Evolutionary conservation across 2,113 vertebrate species (phyloP).

Genomic region (Hypomesus transpacificus): DNA sequence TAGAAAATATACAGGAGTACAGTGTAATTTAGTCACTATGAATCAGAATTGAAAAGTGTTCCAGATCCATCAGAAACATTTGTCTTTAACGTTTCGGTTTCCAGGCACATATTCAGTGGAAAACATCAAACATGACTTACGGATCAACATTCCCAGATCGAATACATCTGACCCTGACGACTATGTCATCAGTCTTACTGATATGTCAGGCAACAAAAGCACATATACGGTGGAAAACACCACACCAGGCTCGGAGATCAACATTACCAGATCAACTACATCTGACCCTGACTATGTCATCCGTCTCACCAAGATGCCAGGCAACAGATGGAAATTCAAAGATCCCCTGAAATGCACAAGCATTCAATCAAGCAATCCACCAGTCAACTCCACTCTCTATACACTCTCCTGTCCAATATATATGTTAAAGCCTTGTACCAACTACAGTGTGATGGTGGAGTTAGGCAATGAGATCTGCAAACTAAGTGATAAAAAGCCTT

Average conservation of each 20-base stretch:
- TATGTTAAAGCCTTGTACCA: slow-evolving; percentile 55
- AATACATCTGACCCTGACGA: fast-evolving
- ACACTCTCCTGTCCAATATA: neutral
- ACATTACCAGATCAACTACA: neutral
- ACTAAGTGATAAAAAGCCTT: fast-evolving
- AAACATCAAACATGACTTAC: neutral
- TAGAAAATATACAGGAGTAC: too few species aligned
- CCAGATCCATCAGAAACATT: neutral
- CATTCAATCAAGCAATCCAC: too few species aligned
- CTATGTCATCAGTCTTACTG: fast-evolving
- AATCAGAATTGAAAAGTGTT: neutral
- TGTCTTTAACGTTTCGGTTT: neutral
- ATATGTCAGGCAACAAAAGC: neutral
- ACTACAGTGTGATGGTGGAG: slow-evolving; percentile 7
- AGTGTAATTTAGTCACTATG: too few species aligned
- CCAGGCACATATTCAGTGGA: slow-evolving; percentile 41
- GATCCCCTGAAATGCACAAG: neutral
- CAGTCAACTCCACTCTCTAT: neutral
- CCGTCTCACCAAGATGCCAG: neutral
- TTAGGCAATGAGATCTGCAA: neutral
- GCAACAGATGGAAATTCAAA: fast-evolving
- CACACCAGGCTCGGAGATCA: slow-evolving; percentile 15
- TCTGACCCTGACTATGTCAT: fast-evolving
- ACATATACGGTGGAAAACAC: fast-evolving
- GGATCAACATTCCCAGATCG: neutral